These are phyloP conservation scores for Propsilocerus akamusi DNA, from an alignment of 1,140 invertebrate species.

Conservation along the genomic window DNA sequence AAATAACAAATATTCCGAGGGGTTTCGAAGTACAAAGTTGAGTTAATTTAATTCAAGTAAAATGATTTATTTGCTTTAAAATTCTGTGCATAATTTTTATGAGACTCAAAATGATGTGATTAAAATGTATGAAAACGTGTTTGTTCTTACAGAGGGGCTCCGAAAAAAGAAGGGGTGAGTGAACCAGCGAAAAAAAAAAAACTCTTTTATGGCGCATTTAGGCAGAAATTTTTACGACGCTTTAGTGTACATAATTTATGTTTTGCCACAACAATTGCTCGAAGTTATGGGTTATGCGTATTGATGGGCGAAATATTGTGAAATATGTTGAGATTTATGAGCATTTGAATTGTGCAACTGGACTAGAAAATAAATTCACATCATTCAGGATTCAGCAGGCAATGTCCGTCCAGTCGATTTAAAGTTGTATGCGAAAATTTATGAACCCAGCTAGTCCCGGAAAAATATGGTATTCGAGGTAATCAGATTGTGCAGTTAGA, in stretches of 20 bases:
- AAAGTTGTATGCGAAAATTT: no score
- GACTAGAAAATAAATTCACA: no score
- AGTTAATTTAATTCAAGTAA: slow-evolving; percentile 3
- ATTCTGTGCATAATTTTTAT: slow-evolving; percentile 2
- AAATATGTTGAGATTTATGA: neutral
- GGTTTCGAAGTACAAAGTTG: no score
- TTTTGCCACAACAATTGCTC: neutral
- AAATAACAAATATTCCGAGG: no score
- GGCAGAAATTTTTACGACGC: neutral
- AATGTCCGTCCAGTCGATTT: no score
- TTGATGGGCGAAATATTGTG: neutral
- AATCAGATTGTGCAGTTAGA: neutral
- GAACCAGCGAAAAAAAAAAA: neutral
- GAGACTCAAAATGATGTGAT: slow-evolving; percentile 1
- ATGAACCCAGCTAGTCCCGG: neutral
- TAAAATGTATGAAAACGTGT: slow-evolving; percentile 3
- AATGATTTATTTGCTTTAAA: slow-evolving; percentile 2
- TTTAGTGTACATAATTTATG: slow-evolving; percentile 1
- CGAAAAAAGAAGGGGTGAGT: neutral
- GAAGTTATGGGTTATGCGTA: neutral
- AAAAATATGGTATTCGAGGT: neutral
- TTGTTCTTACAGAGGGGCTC: neutral
- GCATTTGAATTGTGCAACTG: no score
- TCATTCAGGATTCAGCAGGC: no score
- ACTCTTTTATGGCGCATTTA: neutral